These are phyloP conservation scores for Ibycter americanus DNA, from an alignment of 2,797 vertebrate genomes.

Conservation along the genomic window DNA sequence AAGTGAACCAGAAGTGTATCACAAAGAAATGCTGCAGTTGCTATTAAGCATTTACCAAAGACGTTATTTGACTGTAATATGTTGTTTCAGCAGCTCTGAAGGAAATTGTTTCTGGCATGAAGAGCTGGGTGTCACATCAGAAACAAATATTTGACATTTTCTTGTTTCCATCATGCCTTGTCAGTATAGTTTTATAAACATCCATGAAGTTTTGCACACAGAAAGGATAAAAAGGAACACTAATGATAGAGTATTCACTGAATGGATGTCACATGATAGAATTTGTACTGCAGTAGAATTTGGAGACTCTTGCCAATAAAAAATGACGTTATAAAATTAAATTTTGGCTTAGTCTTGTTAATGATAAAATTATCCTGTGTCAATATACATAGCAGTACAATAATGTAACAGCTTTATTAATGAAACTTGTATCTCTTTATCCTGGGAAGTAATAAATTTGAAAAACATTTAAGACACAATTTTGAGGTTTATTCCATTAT, in stretches of 20 bases:
- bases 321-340: slow-evolving; percentile 24
- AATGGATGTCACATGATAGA: slow-evolving; percentile 10
- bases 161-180: slow-evolving; percentile 57
- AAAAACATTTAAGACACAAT: slow-evolving; percentile 75
- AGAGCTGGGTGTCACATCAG: slow-evolving; percentile 40
- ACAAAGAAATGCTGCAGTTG: neutral
- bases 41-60: slow-evolving; percentile 34
- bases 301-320: slow-evolving; percentile 23
- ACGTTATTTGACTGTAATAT: slow-evolving; percentile 19
- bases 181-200: slow-evolving; percentile 59
- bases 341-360: slow-evolving; percentile 42
- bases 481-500: slow-evolving; percentile 75
- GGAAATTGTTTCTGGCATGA: slow-evolving; percentile 31
- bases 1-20: slow-evolving; percentile 39
- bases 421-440: slow-evolving; percentile 78
- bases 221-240: slow-evolving; percentile 13
- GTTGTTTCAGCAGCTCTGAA: slow-evolving; percentile 29
- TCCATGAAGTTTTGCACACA: slow-evolving; percentile 43
- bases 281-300: neutral
- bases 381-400: slow-evolving; percentile 67
- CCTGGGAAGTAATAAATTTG: slow-evolving; percentile 76
- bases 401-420: slow-evolving; percentile 63
- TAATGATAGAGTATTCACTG: slow-evolving; percentile 39
- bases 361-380: slow-evolving; percentile 72
- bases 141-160: slow-evolving; percentile 62